Conservation (phyloP, 1,140 invertebrate genomes). For the Leptopilina clavipes region DNA sequence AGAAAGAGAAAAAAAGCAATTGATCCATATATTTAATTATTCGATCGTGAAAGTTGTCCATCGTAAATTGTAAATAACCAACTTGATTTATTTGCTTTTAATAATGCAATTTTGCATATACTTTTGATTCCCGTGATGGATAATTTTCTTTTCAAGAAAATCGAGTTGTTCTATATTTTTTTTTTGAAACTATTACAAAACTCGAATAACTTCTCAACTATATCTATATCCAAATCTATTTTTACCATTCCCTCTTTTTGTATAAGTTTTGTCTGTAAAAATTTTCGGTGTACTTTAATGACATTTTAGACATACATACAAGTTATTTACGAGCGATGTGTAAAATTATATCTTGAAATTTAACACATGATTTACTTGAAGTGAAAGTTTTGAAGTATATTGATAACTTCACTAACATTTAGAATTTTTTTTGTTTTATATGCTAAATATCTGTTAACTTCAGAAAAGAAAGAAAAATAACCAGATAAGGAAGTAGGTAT, state of each 20-base stretch:
- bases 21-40: neutral
- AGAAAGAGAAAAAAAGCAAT: neutral
- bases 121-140: neutral
- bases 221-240: too few species aligned
- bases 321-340: constrained; percentile 25
- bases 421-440: neutral
- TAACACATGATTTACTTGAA: constrained; percentile 4
- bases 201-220: too few species aligned
- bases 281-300: constrained; percentile 18
- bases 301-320: neutral
- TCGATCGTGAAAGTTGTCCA: constrained; percentile 2
- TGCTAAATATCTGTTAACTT: neutral
- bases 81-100: neutral
- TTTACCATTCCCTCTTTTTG: too few species aligned
- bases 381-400: constrained; percentile 13
- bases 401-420: constrained; percentile 14
- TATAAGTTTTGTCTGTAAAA: too few species aligned
- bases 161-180: too few species aligned
- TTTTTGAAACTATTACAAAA: too few species aligned
- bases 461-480: too few species aligned
- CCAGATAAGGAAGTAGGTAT: too few species aligned
- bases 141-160: too few species aligned
- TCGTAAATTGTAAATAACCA: neutral
- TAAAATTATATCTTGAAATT: neutral
- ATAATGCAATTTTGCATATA: neutral